Conservation (phyloP, 2,797 vertebrate genomes). For the Gymnocypris eckloni region DNA sequence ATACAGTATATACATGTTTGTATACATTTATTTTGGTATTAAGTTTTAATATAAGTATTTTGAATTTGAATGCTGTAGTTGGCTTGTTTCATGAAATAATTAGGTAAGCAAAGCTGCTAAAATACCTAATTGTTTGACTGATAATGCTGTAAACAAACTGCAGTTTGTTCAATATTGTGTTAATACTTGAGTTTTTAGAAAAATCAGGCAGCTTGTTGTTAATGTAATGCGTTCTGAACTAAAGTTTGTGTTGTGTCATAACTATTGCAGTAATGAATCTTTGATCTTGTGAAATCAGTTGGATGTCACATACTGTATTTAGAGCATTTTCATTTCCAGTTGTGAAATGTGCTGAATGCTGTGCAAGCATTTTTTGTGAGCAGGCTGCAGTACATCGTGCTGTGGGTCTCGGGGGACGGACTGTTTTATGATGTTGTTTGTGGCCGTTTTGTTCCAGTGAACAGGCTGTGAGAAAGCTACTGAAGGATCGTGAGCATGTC, state of each 20-base stretch:
- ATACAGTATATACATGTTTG: not conserved
- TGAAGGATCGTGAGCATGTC: conserved; percentile 73
- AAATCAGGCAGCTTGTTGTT: not conserved
- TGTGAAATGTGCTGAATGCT: conserved; percentile 21
- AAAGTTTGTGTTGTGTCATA: not conserved
- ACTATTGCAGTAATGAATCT: conserved; percentile 4
- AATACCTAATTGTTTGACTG: not conserved
- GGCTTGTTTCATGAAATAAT: not conserved
- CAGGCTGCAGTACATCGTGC: not conserved
- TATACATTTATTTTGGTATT: not conserved
- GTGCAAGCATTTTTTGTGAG: conserved; percentile 10
- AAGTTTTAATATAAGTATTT: not conserved
- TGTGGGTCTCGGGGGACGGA: conserved; percentile 4
- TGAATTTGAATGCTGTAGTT: not conserved
- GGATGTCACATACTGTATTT: not conserved
- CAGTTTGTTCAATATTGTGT: not conserved
- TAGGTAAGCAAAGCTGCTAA: not conserved
- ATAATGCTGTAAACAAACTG: not conserved
- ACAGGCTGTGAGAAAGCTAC: conserved; percentile 71
- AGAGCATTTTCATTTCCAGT: conserved; percentile 1
- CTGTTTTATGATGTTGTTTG: conserved; percentile 48
- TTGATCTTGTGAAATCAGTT: conserved; percentile 3
- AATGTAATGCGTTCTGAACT: not conserved
- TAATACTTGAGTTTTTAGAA: not conserved
- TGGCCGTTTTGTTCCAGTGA: conserved; percentile 64